Percentiles rank a stretch among this genome's conserved stretches.
These are phyloP conservation scores for Sphaeramia orbicularis DNA, from an alignment of 2,797 vertebrate genomes.

Conservation along the genomic window DNA sequence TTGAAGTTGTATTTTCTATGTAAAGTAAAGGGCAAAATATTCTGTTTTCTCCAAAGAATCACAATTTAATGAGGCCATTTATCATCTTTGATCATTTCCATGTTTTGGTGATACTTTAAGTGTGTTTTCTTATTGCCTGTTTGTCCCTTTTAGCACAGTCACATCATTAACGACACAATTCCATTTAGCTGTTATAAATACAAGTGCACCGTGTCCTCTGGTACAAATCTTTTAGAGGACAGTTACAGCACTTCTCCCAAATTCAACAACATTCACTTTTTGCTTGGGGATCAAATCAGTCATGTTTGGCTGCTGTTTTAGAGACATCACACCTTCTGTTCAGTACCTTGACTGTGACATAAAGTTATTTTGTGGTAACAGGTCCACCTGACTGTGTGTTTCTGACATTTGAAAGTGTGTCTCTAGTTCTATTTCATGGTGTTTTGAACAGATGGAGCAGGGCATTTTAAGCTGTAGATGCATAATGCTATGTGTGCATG, in stretches of 20 bases:
- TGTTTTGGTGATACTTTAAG: neutral
- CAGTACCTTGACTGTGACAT: conserved; percentile 6
- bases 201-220: neutral
- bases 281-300: conserved; percentile 11
- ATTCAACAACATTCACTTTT: conserved; percentile 8
- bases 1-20: neutral
- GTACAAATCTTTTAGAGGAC: conserved; percentile 30
- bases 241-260: conserved; percentile 4
- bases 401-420: conserved; percentile 16
- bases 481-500: conserved; percentile 1
- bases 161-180: conserved; percentile 11
- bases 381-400: neutral
- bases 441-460: conserved; percentile 29
- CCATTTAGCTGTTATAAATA: conserved; percentile 15
- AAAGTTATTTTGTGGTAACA: conserved; percentile 7
- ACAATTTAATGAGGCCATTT: neutral
- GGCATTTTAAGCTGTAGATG: conserved; percentile 38
- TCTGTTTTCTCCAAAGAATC: neutral
- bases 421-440: conserved; percentile 28
- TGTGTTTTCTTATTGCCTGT: conserved; percentile 7
- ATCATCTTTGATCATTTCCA: neutral
- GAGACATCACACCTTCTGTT: neutral
- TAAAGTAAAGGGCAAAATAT: neutral
- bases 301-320: neutral
- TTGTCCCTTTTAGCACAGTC: neutral